Percentiles rank a stretch among this genome's conserved stretches.
Conservation (phyloP, 2,113 vertebrate species). For the Amphilophus citrinellus region DNA sequence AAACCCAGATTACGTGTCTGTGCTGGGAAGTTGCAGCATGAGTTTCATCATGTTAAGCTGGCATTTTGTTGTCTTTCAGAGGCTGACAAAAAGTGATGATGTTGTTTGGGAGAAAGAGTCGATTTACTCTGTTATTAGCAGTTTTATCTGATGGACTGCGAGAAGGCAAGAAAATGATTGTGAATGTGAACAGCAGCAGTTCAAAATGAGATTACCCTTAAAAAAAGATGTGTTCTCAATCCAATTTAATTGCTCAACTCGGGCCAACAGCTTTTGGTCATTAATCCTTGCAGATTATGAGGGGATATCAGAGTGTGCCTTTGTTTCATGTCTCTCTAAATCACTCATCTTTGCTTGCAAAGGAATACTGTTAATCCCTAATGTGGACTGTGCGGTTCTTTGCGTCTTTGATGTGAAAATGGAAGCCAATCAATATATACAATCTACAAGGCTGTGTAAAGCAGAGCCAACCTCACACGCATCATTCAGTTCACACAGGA, state of each 20-base stretch:
- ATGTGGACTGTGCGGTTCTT: slow-evolving; percentile 14
- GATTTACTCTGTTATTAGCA: slow-evolving; percentile 33
- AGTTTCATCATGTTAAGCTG: slow-evolving; percentile 8
- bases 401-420: slow-evolving; percentile 32
- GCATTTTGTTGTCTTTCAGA: slow-evolving; percentile 8
- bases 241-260: slow-evolving; percentile 55
- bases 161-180: slow-evolving; percentile 18
- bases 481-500: not conserved
- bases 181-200: slow-evolving; percentile 28
- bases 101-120: slow-evolving; percentile 22
- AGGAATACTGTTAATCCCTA: slow-evolving; percentile 11
- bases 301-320: not conserved
- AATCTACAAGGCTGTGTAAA: slow-evolving; percentile 1
- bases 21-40: slow-evolving; percentile 12
- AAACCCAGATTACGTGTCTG: slow-evolving; percentile 27
- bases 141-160: slow-evolving; percentile 28
- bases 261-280: slow-evolving; percentile 47
- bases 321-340: slow-evolving; percentile 32
- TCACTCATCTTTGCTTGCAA: slow-evolving; percentile 1
- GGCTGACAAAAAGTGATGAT: slow-evolving; percentile 10
- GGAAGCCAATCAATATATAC: slow-evolving; percentile 23
- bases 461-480: slow-evolving; percentile 3
- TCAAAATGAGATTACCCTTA: slow-evolving; percentile 44
- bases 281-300: slow-evolving; percentile 52
- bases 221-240: slow-evolving; percentile 43